phyloP scores from a whole-genome alignment of 2,797 vertebrate species.

The Antrozous pallidus region DNA sequence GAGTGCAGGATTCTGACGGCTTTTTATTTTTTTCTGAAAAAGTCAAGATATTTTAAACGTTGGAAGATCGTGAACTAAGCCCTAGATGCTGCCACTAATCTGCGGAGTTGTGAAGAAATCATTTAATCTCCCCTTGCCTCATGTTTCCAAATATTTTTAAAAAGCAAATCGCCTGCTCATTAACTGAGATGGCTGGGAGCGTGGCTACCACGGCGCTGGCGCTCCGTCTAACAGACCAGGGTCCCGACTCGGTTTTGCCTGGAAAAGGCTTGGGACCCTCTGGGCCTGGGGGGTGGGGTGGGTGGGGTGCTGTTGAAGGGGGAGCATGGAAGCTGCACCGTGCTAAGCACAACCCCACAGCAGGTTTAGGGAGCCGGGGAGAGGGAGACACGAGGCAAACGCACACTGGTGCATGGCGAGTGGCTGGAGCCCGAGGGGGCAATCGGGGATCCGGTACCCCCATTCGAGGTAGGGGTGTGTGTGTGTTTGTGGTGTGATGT shows the following conservation, averaged over 20 bases:
- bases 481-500: too few relatives aligned
- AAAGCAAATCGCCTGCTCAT: not conserved
- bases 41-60: slow-evolving; percentile 53
- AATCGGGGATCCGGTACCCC: not conserved
- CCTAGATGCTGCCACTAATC: slow-evolving; percentile 33
- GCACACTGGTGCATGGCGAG: not conserved
- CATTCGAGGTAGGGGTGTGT: not conserved
- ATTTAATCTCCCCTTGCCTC: slow-evolving; percentile 18
- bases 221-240: not conserved
- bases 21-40: not conserved
- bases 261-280: not conserved
- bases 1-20: not conserved
- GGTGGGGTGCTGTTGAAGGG: not conserved
- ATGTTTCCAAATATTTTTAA: slow-evolving; percentile 29
- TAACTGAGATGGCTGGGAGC: not conserved
- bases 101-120: slow-evolving; percentile 11
- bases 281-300: not conserved
- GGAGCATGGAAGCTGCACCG: not conserved
- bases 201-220: not conserved
- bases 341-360: not conserved
- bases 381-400: not conserved
- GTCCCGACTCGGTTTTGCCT: not conserved
- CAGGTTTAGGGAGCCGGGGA: not conserved
- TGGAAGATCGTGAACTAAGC: slow-evolving; percentile 33
- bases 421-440: not conserved